These are phyloP conservation scores for Fulmarus glacialis DNA, from an alignment of 2,113 vertebrate genomes.

Conservation along the genomic window DNA sequence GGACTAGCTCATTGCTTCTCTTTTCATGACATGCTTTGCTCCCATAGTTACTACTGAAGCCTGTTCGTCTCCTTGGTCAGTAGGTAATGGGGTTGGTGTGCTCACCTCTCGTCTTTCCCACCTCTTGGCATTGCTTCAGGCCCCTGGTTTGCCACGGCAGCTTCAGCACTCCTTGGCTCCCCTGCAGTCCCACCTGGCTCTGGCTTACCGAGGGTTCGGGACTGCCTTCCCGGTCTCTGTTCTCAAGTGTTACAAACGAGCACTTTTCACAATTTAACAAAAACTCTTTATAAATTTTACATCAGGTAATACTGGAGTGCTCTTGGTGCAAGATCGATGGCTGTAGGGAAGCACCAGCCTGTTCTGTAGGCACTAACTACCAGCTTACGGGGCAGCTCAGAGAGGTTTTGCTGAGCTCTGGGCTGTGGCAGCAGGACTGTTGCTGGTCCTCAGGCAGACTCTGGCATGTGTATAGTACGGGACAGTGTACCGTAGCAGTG, in stretches of 20 bases:
- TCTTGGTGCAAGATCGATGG: not conserved
- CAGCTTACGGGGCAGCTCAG: not conserved
- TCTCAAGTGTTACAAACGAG: not conserved
- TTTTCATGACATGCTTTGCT: not conserved
- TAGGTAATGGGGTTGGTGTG: accelerated
- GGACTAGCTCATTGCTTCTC: not conserved
- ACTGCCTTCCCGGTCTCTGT: not conserved
- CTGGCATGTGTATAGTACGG: not conserved
- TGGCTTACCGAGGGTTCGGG: not conserved
- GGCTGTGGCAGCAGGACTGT: not conserved
- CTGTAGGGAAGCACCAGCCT: not conserved
- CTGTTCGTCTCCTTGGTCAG: not conserved
- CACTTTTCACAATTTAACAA: not conserved
- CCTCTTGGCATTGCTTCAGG: not conserved
- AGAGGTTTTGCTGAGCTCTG: not conserved
- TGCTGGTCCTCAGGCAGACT: not conserved
- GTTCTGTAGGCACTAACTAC: not conserved
- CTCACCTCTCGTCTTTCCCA: not conserved
- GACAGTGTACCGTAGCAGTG: not conserved
- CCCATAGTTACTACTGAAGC: not conserved
- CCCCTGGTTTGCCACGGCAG: not conserved
- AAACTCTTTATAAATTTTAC: not conserved
- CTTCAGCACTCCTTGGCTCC: not conserved
- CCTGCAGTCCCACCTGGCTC: not conserved
- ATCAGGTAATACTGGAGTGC: accelerated